phyloP scores from a whole-genome alignment of 2,113 vertebrate genomes.

The Otis tarda region DNA sequence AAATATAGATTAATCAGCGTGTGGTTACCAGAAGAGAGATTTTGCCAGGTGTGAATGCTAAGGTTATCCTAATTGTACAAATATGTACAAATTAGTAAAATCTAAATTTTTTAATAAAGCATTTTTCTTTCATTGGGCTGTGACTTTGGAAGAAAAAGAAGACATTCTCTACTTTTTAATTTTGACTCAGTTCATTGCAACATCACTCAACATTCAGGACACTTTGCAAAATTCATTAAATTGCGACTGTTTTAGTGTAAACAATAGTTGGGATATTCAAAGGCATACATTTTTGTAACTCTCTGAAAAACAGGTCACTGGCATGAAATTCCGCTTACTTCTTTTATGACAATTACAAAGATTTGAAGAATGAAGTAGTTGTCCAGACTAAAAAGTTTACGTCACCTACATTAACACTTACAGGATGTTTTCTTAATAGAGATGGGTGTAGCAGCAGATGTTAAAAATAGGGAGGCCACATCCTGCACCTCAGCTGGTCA shows the following conservation, averaged over 20 bases:
- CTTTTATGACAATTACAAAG: background rate
- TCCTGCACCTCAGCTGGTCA: background rate
- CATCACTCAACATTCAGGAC: background rate
- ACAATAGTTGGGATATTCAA: background rate
- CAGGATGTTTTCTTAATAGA: constrained; percentile 22
- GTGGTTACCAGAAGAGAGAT: background rate
- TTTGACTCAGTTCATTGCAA: background rate
- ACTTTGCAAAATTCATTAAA: background rate
- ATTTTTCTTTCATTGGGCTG: background rate
- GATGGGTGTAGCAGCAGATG: background rate
- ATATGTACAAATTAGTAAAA: background rate
- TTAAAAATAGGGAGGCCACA: constrained; percentile 28
- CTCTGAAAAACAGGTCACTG: background rate
- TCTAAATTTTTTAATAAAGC: background rate
- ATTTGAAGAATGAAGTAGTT: background rate
- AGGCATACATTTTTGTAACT: background rate
- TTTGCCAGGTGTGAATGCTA: background rate
- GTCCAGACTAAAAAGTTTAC: background rate
- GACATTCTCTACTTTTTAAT: background rate
- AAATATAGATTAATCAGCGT: background rate
- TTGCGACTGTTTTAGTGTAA: background rate
- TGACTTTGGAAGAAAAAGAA: background rate
- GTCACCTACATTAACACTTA: background rate
- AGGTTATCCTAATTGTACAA: background rate
- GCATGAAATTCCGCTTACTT: background rate